A percentile compares a stretch with the other conserved stretches of the same genome.
phyloP scores from a whole-genome alignment of 2,113 vertebrate genomes.

The Rhabdornis inornatus region DNA sequence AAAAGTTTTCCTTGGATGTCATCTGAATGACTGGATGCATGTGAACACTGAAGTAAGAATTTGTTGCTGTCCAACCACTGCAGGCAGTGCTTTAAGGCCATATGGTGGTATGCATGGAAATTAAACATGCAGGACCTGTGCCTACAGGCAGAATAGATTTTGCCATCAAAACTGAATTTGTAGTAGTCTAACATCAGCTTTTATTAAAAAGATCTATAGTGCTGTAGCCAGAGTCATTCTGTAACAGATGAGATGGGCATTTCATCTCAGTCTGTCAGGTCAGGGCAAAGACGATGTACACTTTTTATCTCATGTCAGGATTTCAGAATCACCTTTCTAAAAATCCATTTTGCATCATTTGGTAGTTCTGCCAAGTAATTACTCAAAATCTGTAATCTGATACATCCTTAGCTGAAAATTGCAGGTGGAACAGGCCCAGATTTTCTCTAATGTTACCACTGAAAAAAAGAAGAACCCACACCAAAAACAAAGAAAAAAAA shows the following conservation, averaged over 20 bases:
- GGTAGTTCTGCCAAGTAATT: not conserved
- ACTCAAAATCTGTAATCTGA: not conserved
- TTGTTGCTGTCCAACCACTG: not conserved
- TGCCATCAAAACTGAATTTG: conserved; percentile 43
- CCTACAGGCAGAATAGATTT: conserved; percentile 38
- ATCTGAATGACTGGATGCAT: not conserved
- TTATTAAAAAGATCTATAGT: conserved; percentile 28
- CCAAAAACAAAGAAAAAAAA: not conserved
- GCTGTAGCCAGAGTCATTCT: not conserved
- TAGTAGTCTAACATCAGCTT: conserved; percentile 30
- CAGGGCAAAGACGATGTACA: not conserved
- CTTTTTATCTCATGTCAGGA: not conserved
- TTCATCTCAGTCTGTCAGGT: conserved; percentile 1
- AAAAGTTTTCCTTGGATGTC: not conserved
- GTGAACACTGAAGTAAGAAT: not conserved
- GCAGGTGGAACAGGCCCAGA: not conserved
- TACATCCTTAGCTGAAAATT: not conserved
- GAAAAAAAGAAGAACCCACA: not conserved
- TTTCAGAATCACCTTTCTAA: conserved; percentile 21
- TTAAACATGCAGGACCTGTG: not conserved
- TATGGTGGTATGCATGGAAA: not conserved
- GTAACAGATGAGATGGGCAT: not conserved
- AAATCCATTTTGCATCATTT: not conserved
- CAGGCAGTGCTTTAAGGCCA: not conserved
- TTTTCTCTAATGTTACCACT: not conserved